phyloP scores from a whole-genome alignment of 2,888 invertebrate species.

The Spisula subtruncata region DNA sequence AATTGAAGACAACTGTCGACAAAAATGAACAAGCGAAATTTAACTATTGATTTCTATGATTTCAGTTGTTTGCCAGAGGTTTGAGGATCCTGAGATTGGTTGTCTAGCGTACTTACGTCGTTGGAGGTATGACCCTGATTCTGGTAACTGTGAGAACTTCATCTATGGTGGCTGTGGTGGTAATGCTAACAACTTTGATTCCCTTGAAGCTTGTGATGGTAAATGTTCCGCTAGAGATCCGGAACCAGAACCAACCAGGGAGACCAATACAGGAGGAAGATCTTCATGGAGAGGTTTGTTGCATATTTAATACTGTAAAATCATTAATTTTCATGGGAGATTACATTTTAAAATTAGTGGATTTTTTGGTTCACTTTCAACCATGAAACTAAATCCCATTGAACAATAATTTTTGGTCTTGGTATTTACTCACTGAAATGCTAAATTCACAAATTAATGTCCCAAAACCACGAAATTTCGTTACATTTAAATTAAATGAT shows the following conservation, averaged over 20 bases:
- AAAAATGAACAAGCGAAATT: neutral
- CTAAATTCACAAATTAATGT: too few species aligned
- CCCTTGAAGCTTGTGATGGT: constrained; percentile 69
- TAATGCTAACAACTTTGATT: constrained; percentile 92
- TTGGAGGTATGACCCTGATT: constrained; percentile 91
- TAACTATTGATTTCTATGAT: neutral
- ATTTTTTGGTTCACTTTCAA: too few species aligned
- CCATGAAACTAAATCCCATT: too few species aligned
- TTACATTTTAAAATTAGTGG: too few species aligned
- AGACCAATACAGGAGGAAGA: constrained; percentile 36
- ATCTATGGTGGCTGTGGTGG: constrained; percentile 95
- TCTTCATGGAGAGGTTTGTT: constrained; percentile 66
- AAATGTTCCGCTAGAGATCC: constrained; percentile 64
- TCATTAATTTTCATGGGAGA: too few species aligned
- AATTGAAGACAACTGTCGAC: neutral
- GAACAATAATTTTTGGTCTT: too few species aligned
- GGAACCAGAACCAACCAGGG: constrained; percentile 23
- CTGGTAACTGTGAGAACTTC: constrained; percentile 92
- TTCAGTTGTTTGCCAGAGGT: constrained; percentile 73
- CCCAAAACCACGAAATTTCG: too few species aligned
- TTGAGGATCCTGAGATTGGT: constrained; percentile 84
- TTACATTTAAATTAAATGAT: too few species aligned
- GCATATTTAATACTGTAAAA: too few species aligned
- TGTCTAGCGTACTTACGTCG: constrained; percentile 72
- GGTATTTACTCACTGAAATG: too few species aligned